Conservation (phyloP, 92 coral and sea anemone species). For the Diadumene lineata region DNA sequence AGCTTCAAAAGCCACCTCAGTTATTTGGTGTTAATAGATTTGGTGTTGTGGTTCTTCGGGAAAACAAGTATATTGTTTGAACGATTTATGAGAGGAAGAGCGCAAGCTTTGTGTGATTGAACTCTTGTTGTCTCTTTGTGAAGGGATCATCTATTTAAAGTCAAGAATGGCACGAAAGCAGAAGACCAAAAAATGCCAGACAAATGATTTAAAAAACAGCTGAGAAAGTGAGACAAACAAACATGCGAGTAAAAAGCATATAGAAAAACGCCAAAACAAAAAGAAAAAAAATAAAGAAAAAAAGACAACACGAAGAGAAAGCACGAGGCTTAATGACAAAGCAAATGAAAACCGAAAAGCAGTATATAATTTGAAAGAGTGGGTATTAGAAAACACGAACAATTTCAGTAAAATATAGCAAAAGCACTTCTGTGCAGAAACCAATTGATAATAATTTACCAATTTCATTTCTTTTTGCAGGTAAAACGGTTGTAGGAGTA, state of each 20-base stretch:
- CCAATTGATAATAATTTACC: too few species aligned
- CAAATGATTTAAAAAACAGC: too few species aligned
- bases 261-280: not conserved
- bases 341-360: too few species aligned
- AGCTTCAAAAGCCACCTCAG: slow-evolving; percentile 6
- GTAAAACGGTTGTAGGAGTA: slow-evolving; percentile 94
- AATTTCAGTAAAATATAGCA: too few species aligned
- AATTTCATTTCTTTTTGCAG: slow-evolving; percentile 36
- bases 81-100: not conserved
- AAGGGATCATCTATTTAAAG: not conserved
- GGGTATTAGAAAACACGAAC: too few species aligned
- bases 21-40: not conserved
- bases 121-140: not conserved
- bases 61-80: not conserved
- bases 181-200: too few species aligned
- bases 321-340: too few species aligned
- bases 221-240: not conserved
- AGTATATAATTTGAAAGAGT: too few species aligned
- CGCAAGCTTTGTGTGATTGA: not conserved
- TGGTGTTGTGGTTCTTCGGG: not conserved
- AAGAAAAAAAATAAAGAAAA: not conserved
- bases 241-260: not conserved
- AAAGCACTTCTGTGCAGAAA: too few species aligned
- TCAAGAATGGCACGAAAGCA: too few species aligned
- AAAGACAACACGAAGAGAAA: not conserved